These are phyloP conservation scores for Ictalurus punctatus DNA, from an alignment of 2,113 vertebrate species.

Conservation along the genomic window DNA sequence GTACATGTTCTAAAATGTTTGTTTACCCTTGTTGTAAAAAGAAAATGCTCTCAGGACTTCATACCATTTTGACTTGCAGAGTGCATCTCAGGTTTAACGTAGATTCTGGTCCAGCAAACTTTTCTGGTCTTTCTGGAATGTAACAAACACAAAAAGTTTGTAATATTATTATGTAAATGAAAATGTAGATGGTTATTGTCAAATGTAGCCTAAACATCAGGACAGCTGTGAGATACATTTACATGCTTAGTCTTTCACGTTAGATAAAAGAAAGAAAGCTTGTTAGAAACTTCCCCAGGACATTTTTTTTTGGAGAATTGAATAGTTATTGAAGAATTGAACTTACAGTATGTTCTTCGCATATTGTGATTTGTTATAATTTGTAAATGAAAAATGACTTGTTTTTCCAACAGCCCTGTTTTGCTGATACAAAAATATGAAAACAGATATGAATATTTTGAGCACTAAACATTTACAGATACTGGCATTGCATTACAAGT, in stretches of 20 bases:
- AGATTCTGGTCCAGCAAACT: background rate
- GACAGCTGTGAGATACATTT: background rate
- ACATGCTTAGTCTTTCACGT: background rate
- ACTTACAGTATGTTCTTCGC: background rate
- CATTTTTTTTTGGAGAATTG: background rate
- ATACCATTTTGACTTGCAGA: background rate
- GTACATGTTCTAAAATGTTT: too few species aligned
- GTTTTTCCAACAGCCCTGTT: background rate
- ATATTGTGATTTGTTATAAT: background rate
- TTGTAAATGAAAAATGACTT: background rate
- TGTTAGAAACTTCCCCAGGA: background rate
- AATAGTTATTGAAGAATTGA: background rate
- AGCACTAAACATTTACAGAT: background rate
- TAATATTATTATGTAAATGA: too few species aligned
- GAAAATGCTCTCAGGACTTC: background rate
- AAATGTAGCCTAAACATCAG: too few species aligned
- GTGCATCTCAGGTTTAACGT: background rate
- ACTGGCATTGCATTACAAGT: background rate
- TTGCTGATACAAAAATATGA: background rate
- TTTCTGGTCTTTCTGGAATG: too few species aligned
- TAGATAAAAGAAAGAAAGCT: background rate
- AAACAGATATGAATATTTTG: background rate
- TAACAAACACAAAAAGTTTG: background rate
- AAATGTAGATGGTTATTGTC: too few species aligned
- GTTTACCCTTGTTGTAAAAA: too few species aligned